phyloP scores from a whole-genome alignment of 2,888 invertebrate genomes.

The Drosophila tripunctata region DNA sequence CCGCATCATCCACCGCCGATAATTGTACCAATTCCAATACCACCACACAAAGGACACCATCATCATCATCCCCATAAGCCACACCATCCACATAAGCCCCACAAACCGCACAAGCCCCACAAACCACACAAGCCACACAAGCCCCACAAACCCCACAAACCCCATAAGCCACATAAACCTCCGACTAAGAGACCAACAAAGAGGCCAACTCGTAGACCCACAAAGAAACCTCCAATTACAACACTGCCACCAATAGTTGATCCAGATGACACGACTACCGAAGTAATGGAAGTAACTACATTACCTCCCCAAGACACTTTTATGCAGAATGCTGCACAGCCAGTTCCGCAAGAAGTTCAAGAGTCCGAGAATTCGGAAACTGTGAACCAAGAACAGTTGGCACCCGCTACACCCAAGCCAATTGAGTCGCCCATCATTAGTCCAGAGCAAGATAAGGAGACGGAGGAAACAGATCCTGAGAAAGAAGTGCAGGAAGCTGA shows the following conservation, averaged over 20 bases:
- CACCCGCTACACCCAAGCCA: neutral
- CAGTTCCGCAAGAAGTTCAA: neutral
- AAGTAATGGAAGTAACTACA: neutral
- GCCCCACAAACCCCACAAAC: conserved; percentile 2
- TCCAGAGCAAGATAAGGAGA: neutral
- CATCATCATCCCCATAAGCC: conserved; percentile 5
- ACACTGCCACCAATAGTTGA: neutral
- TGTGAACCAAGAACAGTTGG: neutral
- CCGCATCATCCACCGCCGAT: conserved; percentile 12
- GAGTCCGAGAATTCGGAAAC: neutral
- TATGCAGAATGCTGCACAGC: neutral
- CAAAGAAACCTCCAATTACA: neutral
- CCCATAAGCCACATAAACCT: neutral
- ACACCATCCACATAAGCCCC: conserved; percentile 7
- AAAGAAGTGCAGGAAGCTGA: neutral
- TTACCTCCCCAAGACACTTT: neutral
- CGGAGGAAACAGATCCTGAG: neutral
- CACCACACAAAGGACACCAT: conserved; percentile 6
- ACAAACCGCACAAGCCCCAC: conserved; percentile 9
- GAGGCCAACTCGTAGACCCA: neutral
- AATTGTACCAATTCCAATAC: conserved; percentile 8
- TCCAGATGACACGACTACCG: neutral
- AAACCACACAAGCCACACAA: conserved; percentile 3
- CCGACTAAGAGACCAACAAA: neutral
- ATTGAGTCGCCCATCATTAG: neutral